Percentiles rank a stretch among this genome's conserved stretches.
Evolutionary conservation across 2,797 vertebrate genomes (phyloP).

Genomic region (Pempheris klunzingeri): DNA sequence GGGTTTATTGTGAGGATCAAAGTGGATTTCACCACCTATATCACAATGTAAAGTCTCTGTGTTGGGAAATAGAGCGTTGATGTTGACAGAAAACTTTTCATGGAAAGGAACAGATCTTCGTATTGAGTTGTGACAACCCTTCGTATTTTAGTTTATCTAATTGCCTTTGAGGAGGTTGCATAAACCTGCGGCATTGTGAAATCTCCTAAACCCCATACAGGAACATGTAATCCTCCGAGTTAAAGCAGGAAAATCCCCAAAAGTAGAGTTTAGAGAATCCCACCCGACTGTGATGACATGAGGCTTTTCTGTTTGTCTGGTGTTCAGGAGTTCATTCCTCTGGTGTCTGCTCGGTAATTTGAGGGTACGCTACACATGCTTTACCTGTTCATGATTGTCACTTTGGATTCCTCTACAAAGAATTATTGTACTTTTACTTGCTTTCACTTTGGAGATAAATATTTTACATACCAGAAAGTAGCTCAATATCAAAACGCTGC

Average conservation of each 20-base stretch:
- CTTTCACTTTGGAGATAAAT: neutral
- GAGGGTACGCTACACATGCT: neutral
- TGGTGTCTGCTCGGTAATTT: neutral
- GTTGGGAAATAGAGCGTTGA: neutral
- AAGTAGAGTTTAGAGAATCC: neutral
- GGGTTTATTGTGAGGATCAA: slow-evolving; percentile 25
- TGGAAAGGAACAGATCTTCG: neutral
- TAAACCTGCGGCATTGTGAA: neutral
- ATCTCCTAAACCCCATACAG: neutral
- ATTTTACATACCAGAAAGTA: neutral
- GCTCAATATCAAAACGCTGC: neutral
- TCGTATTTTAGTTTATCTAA: slow-evolving; percentile 11
- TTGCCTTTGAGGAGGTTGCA: slow-evolving; percentile 21
- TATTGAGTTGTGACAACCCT: neutral
- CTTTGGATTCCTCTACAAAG: neutral
- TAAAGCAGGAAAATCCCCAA: neutral
- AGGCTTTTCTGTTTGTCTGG: neutral
- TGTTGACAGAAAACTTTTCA: neutral
- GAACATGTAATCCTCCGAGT: slow-evolving; percentile 2
- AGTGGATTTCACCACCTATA: slow-evolving; percentile 9
- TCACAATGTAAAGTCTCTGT: neutral
- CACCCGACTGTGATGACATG: neutral
- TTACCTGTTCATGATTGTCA: neutral
- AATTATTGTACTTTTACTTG: neutral
- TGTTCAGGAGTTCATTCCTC: neutral